These are phyloP conservation scores for Sturnus vulgaris DNA, from an alignment of 2,113 vertebrate genomes.

Conservation along the genomic window DNA sequence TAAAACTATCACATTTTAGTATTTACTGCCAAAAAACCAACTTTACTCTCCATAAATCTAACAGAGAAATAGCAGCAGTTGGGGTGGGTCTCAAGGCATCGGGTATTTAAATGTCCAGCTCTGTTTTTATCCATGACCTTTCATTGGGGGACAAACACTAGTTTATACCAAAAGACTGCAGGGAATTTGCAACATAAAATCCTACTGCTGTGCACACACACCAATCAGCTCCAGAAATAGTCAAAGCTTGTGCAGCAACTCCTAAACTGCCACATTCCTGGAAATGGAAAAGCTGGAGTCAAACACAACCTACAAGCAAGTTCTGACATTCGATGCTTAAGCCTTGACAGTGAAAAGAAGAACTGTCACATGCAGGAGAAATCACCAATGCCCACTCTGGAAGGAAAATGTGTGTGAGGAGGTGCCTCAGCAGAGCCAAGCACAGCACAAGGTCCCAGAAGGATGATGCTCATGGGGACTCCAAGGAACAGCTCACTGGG, in stretches of 20 bases:
- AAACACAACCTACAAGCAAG: neutral
- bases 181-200: neutral
- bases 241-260: neutral
- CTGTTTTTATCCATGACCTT: neutral
- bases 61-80: neutral
- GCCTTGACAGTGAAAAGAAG: neutral
- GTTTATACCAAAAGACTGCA: neutral
- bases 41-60: neutral
- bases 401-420: neutral
- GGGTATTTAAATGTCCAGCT: neutral
- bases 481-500: neutral
- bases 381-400: neutral
- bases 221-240: neutral
- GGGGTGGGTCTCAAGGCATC: neutral
- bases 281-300: neutral
- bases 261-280: neutral
- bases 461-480: no score
- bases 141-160: neutral
- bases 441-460: neutral
- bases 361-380: neutral
- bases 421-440: neutral
- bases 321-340: neutral
- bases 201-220: neutral
- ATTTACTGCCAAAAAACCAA: neutral
- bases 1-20: neutral